These are phyloP conservation scores for Mirounga angustirostris DNA, from an alignment of 2,113 vertebrate genomes.

Conservation along the genomic window DNA sequence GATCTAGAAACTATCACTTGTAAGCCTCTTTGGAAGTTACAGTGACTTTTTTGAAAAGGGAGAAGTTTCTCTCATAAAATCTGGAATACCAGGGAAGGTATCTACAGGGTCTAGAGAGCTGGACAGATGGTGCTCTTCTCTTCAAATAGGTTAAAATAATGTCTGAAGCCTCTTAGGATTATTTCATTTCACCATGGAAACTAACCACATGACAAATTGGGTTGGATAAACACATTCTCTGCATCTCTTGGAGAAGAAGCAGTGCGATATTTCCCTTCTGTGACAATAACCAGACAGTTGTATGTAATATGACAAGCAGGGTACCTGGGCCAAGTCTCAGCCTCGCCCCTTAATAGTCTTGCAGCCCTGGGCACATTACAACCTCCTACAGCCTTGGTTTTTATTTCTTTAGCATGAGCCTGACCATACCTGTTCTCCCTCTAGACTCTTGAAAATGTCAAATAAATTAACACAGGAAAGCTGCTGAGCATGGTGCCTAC, in stretches of 20 bases:
- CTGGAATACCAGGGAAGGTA: not conserved
- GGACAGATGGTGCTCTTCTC: not conserved
- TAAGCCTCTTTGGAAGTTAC: conserved; percentile 21
- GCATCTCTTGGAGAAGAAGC: not conserved
- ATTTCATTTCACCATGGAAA: conserved; percentile 51
- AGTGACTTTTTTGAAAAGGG: not conserved
- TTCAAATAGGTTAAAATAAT: not conserved
- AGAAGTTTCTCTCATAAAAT: not conserved
- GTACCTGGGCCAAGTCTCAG: not conserved
- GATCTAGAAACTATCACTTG: not conserved
- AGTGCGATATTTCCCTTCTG: not conserved
- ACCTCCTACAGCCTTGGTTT: not conserved
- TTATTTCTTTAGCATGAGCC: not conserved
- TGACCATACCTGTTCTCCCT: not conserved
- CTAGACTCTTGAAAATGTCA: not conserved
- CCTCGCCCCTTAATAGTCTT: not conserved
- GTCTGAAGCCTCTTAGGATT: not conserved
- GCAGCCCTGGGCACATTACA: not conserved
- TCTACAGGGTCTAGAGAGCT: not conserved
- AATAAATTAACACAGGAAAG: not conserved
- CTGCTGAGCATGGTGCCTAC: no score
- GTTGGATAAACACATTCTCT: not conserved
- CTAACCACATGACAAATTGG: not conserved
- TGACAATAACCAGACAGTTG: not conserved
- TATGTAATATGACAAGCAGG: not conserved